Evolutionary conservation across 53 echinoderm and acorn worm species (phyloP), one percentile per base, ranked within the genome.

Genomic region (Henricia sp.): DNA sequence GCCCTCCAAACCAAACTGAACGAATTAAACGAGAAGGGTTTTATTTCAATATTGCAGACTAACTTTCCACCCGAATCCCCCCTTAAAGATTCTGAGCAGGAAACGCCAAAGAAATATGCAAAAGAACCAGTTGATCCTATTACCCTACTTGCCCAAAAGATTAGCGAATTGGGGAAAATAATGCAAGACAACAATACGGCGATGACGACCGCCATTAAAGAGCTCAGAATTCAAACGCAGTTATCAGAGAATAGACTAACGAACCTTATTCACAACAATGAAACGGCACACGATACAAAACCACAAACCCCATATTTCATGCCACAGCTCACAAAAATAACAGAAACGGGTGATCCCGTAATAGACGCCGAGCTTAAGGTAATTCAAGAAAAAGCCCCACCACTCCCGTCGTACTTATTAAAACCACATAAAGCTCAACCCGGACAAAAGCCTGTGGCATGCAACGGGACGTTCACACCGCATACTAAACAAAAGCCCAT

Each of bases 1-100:
- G 13, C 52, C 73, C 44, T 73, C 52, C 73, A 73, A 73, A 73
- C 53, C 20, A 73, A 73, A 73, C 73, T 73, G 14, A 73, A 73
- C 35, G 52, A 52, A 28, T 73, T 73, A 73, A 32, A 73, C 53
- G 73, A 73, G 13, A 73, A 73, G 20, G 54, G 73, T 0, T 37
- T 73, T 1, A 52, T 73, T 73, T 73, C 73, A 53, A 36, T 73
- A 6, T 20, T 35, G 35, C n/a, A 66, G 17, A 46, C 50, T 2
- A 51, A 48, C 27, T 1, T 19, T 10, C 0, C 36, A 36, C 1
- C 44, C 9, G 70, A 54, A n/a, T 33, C 10, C 10, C 52, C 52
- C 30, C 37, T 9, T 11, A 73, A 51, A 32, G 12, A 23, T 34
- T 73, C 70, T 46, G 48, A 70, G 14, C 70, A 50, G 48, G 70